Evolutionary conservation across 2,888 invertebrate genomes (phyloP).

Genomic region (Aromia moschata): DNA sequence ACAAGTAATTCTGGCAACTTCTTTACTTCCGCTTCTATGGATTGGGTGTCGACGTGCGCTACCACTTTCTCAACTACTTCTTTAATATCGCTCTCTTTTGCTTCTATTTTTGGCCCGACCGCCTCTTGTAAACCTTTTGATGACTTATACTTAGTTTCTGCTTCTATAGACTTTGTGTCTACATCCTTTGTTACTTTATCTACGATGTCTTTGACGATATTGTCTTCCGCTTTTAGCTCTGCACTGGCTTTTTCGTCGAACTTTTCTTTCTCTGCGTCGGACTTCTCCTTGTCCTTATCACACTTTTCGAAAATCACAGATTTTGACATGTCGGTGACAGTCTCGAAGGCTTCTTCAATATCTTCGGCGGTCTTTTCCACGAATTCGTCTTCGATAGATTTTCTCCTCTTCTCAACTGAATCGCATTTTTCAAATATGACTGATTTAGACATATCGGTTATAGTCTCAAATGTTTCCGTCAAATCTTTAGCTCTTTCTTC

Average conservation of each 20-base stretch:
- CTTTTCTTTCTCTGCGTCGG: slow-evolving; percentile 8
- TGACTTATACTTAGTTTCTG: slow-evolving; percentile 9
- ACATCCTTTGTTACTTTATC: slow-evolving; percentile 17
- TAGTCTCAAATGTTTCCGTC: slow-evolving; percentile 21
- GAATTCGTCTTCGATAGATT: background rate
- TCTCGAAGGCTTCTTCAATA: slow-evolving; percentile 24
- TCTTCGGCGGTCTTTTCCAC: slow-evolving; percentile 17
- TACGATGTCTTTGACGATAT: slow-evolving; percentile 12
- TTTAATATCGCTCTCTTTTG: slow-evolving; percentile 1
- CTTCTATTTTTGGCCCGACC: background rate
- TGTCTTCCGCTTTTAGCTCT: slow-evolving; percentile 1
- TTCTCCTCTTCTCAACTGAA: background rate
- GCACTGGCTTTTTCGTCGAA: slow-evolving; percentile 8
- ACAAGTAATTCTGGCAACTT: slow-evolving; percentile 1
- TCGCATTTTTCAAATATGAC: slow-evolving; percentile 28
- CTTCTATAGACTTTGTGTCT: slow-evolving; percentile 10
- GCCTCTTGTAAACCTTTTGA: background rate
- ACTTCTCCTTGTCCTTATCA: slow-evolving; percentile 17
- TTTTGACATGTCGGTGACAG: slow-evolving; percentile 18
- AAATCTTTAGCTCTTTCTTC: slow-evolving; percentile 8
- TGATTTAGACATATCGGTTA: slow-evolving; percentile 17
- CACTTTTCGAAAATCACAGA: slow-evolving; percentile 10
- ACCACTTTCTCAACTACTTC: background rate
- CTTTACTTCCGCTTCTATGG: slow-evolving; percentile 5
- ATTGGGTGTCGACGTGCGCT: background rate